Evolutionary conservation across 2,113 vertebrate genomes (phyloP), one percentile per base, ranked within the genome.

Genomic region (Micromys minutus): DNA sequence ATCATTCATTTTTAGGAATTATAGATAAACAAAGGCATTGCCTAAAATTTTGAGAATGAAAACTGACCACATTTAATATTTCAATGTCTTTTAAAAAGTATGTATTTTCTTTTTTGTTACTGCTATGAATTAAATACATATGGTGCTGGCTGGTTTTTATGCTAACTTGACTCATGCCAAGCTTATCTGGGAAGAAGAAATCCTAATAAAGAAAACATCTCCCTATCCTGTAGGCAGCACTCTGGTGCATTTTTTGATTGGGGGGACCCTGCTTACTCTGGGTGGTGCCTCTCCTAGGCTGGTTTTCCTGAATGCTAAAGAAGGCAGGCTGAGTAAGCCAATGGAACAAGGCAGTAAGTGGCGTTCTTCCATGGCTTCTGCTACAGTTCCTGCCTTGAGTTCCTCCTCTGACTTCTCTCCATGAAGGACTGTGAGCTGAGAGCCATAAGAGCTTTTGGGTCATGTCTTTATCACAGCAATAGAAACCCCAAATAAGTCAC

Each of bases 1-100:
- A 75, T 92, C 26, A 86, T 93, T 95, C 34, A 77, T n/a, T 76
- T 93, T 24, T 95, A 85, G 86, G 86, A 95, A 90, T 86, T 80
- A 67, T 3, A 94, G 26, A 34, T 91, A 85, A 77, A 15, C 31
- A 55, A 77, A 59, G 42, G 91, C 84, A 59, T 89, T 31, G 69
- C 72, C 34, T 93, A 36, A 95, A 76, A 84, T 90, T 59, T 29
- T 26, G 26, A 81, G 61, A 91, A 36, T 42, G 39, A 89, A 50
- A 90, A 63, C 80, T 90, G 72, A 87, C 69, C 39, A 39, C 52
- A 94, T 6, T 91, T 88, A 77, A 24, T 76, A 71, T 85, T 96
- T 90, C 72, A 16, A 74, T 95, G n/a, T 93, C 94, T 93, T 42
- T 76, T n/a, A 17, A 17, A 26, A 16, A 87, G 57, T 84, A 22